Conservation (phyloP, 2,797 vertebrate species). For the Remorina albescens region DNA sequence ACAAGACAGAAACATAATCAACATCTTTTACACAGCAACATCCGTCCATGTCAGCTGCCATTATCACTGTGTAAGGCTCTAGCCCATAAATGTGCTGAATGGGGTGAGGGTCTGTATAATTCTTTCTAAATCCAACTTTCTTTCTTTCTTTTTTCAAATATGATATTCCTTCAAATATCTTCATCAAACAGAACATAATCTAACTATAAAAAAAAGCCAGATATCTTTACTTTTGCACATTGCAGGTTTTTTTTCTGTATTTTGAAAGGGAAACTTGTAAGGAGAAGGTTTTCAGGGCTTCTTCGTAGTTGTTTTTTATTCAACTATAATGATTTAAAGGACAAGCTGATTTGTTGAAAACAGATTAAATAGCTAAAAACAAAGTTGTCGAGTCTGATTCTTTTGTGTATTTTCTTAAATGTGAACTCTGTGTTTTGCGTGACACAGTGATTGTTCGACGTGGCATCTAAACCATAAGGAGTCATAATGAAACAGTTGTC, state of each 20-base stretch:
- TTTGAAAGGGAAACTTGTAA: slow-evolving; percentile 9
- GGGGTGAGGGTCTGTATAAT: neutral
- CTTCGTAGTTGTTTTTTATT: slow-evolving; percentile 27
- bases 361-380: slow-evolving; percentile 36
- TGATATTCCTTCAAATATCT: neutral
- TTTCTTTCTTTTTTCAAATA: neutral
- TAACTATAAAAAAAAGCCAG: neutral
- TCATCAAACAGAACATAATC: neutral
- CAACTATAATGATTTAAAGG: slow-evolving; percentile 18
- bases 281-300: slow-evolving; percentile 32
- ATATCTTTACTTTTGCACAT: slow-evolving; percentile 34
- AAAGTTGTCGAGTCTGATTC: neutral
- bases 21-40: neutral
- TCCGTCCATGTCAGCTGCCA: no score
- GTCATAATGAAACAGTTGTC: slow-evolving; percentile 1
- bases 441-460: slow-evolving; percentile 27
- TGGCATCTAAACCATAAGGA: slow-evolving; percentile 16
- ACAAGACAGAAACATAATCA: neutral
- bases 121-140: neutral
- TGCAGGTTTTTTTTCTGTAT: slow-evolving; percentile 22
- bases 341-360: slow-evolving; percentile 27
- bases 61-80: neutral
- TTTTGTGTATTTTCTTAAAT: slow-evolving; percentile 23
- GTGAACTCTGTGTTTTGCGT: slow-evolving; percentile 29
- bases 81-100: neutral